phyloP scores from a whole-genome alignment of 2,797 vertebrate genomes.

The Atherinosoma microstoma region DNA sequence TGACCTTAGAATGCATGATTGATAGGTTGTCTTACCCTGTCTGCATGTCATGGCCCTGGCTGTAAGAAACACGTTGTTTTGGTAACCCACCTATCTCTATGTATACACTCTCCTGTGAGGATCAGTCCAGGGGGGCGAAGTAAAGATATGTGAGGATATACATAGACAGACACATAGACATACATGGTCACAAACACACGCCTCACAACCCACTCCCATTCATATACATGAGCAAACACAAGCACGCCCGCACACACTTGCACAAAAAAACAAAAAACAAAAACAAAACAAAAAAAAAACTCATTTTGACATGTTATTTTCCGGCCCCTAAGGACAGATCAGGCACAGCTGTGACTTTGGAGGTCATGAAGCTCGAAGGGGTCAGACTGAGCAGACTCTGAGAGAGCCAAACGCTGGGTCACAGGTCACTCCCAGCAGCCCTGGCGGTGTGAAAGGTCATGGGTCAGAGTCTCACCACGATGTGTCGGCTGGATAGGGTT shows the following conservation, averaged over 20 bases:
- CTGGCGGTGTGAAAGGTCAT: constrained; percentile 87
- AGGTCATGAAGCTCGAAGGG: constrained; percentile 80
- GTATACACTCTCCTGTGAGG: constrained; percentile 54
- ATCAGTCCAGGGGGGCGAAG: constrained; percentile 38
- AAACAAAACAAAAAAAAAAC: constrained; percentile 28
- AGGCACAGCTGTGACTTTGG: constrained; percentile 87
- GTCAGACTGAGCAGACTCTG: constrained; percentile 86
- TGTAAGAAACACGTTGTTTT: constrained; percentile 73
- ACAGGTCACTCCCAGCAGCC: constrained; percentile 86
- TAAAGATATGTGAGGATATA: constrained; percentile 54
- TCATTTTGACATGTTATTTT: constrained; percentile 79
- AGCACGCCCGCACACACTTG: constrained; percentile 45
- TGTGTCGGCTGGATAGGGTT: constrained; percentile 79
- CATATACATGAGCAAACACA: constrained; percentile 38
- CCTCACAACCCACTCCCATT: constrained; percentile 20
- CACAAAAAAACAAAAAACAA: constrained; percentile 42
- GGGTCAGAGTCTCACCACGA: constrained; percentile 87
- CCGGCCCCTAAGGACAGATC: constrained; percentile 85
- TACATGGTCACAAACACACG: constrained; percentile 32
- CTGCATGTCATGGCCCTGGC: constrained; percentile 56
- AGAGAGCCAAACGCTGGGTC: constrained; percentile 84
- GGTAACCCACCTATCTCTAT: constrained; percentile 69
- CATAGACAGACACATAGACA: constrained; percentile 47
- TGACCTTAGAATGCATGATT: constrained; percentile 77
- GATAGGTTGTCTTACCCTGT: constrained; percentile 77